phyloP scores from a whole-genome alignment of 2,888 invertebrate genomes.

The Tanypteryx hageni region DNA sequence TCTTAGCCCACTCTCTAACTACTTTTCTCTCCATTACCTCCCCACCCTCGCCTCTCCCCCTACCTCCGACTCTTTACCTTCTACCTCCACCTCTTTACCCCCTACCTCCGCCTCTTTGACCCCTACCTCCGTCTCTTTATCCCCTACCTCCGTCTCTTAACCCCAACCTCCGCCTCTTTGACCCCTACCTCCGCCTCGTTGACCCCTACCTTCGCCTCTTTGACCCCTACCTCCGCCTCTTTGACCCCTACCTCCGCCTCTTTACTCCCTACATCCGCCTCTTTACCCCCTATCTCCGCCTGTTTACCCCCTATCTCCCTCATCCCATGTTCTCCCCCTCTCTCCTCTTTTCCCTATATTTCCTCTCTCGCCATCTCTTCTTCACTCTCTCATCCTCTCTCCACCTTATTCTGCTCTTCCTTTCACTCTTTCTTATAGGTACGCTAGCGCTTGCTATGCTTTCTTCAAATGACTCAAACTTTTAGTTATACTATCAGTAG shows the following conservation, averaged over 20 bases:
- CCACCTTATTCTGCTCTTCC: not conserved
- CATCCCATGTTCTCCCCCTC: not conserved
- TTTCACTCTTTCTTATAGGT: not conserved
- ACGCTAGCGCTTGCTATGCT: no score
- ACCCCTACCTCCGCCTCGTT: not conserved
- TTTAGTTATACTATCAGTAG: no score
- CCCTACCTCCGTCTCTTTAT: not conserved
- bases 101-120: not conserved
- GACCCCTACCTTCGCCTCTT: not conserved
- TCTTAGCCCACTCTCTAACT: not conserved
- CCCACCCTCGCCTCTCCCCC: not conserved
- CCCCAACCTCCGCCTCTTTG: not conserved
- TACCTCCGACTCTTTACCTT: not conserved
- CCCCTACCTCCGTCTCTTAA: not conserved
- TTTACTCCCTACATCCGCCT: not conserved
- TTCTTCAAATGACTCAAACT: no score
- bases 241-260: not conserved
- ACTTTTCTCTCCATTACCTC: not conserved
- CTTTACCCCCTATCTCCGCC: no score
- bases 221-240: not conserved
- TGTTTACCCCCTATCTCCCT: slow-evolving; percentile 9
- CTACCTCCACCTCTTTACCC: not conserved
- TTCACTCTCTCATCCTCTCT: not conserved
- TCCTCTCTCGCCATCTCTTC: not conserved
- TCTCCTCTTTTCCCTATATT: not conserved